These are phyloP conservation scores for Decapterus maruadsi DNA, from an alignment of 2,797 vertebrate genomes.

Conservation along the genomic window DNA sequence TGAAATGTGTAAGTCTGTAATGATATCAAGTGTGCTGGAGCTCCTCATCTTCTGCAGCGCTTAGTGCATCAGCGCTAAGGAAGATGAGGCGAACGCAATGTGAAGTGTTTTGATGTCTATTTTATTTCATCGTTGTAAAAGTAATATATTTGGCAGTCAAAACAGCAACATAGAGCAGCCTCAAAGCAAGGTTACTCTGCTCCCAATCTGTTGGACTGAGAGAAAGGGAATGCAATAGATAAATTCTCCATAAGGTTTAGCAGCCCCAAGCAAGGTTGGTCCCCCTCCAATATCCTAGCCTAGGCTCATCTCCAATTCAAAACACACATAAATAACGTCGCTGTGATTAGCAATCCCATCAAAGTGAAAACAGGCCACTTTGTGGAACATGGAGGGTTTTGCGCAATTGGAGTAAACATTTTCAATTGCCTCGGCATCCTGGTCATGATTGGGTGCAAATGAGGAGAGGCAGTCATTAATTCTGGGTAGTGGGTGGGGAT, in stretches of 20 bases:
- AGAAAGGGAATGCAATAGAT: constrained; percentile 75
- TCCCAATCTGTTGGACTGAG: constrained; percentile 81
- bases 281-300: constrained; percentile 78
- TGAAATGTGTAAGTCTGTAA: constrained; percentile 35
- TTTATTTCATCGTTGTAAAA: constrained; percentile 75
- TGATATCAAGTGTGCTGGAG: constrained; percentile 39
- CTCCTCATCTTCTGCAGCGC: constrained; percentile 17
- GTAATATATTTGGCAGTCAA: constrained; percentile 80
- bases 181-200: constrained; percentile 81
- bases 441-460: constrained; percentile 86
- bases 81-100: constrained; percentile 59
- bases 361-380: constrained; percentile 85
- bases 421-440: constrained; percentile 85
- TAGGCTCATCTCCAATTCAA: constrained; percentile 85
- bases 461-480: constrained; percentile 87
- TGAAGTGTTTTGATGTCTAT: constrained; percentile 74
- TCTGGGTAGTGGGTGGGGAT: constrained; percentile 75
- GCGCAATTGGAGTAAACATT: constrained; percentile 84
- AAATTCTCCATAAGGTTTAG: constrained; percentile 83
- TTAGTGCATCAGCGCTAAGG: constrained; percentile 20
- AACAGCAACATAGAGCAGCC: constrained; percentile 71
- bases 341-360: constrained; percentile 86
- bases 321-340: constrained; percentile 85
- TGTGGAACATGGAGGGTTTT: constrained; percentile 83
- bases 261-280: constrained; percentile 82